phyloP scores from a whole-genome alignment of 2,888 invertebrate genomes.

The Hirtodrosophila cameraria region DNA sequence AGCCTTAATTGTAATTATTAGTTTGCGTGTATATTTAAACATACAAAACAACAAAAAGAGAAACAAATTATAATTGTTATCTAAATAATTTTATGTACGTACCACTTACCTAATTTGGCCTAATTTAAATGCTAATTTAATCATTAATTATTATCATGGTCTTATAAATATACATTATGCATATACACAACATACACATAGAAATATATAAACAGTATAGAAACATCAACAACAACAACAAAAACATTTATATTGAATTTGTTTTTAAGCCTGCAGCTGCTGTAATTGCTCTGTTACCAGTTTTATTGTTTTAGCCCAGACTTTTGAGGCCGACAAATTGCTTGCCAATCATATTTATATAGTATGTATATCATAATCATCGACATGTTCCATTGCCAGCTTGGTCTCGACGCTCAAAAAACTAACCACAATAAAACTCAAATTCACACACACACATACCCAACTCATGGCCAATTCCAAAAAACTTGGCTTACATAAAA shows the following conservation, averaged over 20 bases:
- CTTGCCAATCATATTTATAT: slow-evolving; percentile 34
- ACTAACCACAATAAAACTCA: slow-evolving; percentile 35
- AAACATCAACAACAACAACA: slow-evolving; percentile 51
- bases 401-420: slow-evolving; percentile 40
- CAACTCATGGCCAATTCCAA: slow-evolving; percentile 31
- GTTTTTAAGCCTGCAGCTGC: slow-evolving; percentile 8
- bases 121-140: slow-evolving; percentile 54
- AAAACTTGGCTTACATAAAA: slow-evolving; percentile 28
- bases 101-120: slow-evolving; percentile 39
- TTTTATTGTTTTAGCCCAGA: slow-evolving; percentile 11
- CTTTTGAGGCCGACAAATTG: slow-evolving; percentile 8
- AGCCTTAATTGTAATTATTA: slow-evolving; percentile 28
- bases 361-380: slow-evolving; percentile 5
- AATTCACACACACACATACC: slow-evolving; percentile 18
- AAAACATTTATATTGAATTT: slow-evolving; percentile 37
- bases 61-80: slow-evolving; percentile 48
- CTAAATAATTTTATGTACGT: slow-evolving; percentile 51
- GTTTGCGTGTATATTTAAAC: slow-evolving; percentile 39
- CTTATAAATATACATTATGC: slow-evolving; percentile 14
- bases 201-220: slow-evolving; percentile 24
- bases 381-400: slow-evolving; percentile 27
- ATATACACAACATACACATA: slow-evolving; percentile 10
- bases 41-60: not conserved
- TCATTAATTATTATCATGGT: slow-evolving; percentile 40
- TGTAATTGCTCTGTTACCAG: not conserved